These are phyloP conservation scores for Spodoptera frugiperda DNA, from an alignment of 1,140 invertebrate species.

Conservation along the genomic window DNA sequence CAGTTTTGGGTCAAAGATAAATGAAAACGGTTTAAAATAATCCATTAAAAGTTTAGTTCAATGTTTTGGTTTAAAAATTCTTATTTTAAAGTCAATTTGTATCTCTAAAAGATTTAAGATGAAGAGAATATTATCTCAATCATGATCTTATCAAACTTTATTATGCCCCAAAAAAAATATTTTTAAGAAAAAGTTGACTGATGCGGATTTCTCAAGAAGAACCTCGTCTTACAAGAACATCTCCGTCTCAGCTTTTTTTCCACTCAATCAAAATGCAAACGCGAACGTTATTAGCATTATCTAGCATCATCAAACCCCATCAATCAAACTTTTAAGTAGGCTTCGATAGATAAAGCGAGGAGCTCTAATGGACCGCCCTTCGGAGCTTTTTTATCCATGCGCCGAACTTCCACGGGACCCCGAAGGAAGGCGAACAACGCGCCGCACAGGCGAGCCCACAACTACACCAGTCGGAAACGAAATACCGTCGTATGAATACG, in stretches of 20 bases:
- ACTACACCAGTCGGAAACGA: slow-evolving; percentile 66
- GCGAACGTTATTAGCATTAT: slow-evolving; percentile 9
- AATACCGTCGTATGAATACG: slow-evolving; percentile 63
- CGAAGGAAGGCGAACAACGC: slow-evolving; percentile 36
- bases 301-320: slow-evolving; percentile 8
- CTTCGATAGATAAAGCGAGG: slow-evolving; percentile 35
- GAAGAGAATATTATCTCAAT: too few relatives aligned
- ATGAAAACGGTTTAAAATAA: too few relatives aligned
- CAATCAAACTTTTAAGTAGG: slow-evolving; percentile 38
- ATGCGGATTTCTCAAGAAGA: neutral
- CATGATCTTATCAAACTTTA: too few relatives aligned
- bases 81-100: too few relatives aligned
- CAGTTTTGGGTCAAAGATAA: too few relatives aligned
- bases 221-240: neutral
- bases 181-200: too few relatives aligned
- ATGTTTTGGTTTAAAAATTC: too few relatives aligned
- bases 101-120: too few relatives aligned
- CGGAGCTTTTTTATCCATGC: slow-evolving; percentile 26
- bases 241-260: neutral
- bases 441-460: slow-evolving; percentile 8
- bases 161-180: too few relatives aligned
- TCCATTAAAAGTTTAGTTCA: too few relatives aligned
- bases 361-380: slow-evolving; percentile 34
- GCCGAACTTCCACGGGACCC: slow-evolving; percentile 47
- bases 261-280: slow-evolving; percentile 8